Base-by-base conservation (phyloP, 1,140 invertebrate species). In the Harpegnathos saltator region DNA sequence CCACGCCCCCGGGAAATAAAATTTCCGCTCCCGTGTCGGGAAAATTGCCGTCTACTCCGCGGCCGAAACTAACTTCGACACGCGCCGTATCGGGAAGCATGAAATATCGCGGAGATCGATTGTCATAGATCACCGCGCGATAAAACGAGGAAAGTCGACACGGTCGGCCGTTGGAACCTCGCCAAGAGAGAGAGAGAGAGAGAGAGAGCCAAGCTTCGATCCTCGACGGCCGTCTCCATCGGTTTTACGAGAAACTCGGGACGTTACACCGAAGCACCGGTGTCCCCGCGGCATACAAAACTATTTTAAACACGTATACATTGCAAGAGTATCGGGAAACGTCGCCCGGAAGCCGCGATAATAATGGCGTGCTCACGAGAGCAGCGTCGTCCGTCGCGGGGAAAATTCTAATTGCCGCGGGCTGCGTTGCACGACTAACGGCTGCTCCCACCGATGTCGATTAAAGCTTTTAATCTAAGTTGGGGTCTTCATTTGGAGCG, bases 381-480 rank as follows among this genome's bases (percentile, higher is more conserved):
- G 7, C 1, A 24, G 24, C 17, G 71, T 24, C 75, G 75, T 80
- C 71, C 54, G 26, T 48, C 54, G 9, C 22, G 59, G 38, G 71
- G 69, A 71, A 71, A 69, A 26, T 71, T 59, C 3, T 69, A 80
- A 71, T 80, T 80, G 48, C n/a, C 19, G 22, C 12, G 58, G n/a
- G n/a, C n/a, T n/a, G n/a, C n/a, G n/a, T n/a, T n/a, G n/a, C n/a
- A n/a, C n/a, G n/a, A n/a, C n/a, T n/a, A n/a, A n/a, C n/a, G n/a
- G n/a, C n/a, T n/a, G n/a, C n/a, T n/a, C n/a, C n/a, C n/a, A n/a
- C n/a, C n/a, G n/a, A n/a, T n/a, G n/a, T n/a, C n/a, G n/a, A n/a
- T n/a, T n/a, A n/a, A n/a, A n/a, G n/a, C n/a, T n/a, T n/a, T n/a
- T n/a, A n/a, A n/a, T n/a, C n/a, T n/a, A n/a, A n/a, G n/a, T n/a